Base-by-base conservation (phyloP, 2,797 vertebrate genomes). In the Lutjanus argentimaculatus region DNA sequence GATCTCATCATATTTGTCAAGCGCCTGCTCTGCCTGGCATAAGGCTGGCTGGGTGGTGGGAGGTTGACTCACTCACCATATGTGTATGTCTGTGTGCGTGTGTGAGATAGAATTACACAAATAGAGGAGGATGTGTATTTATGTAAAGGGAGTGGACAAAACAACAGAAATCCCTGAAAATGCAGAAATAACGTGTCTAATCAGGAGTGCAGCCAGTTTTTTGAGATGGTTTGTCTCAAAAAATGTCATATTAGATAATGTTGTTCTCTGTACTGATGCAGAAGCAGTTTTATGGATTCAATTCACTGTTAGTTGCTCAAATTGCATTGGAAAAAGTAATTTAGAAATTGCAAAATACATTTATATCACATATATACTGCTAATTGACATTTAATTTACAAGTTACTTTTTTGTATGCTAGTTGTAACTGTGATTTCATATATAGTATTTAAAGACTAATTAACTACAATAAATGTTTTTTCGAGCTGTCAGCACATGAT, bases 1-100 rank as follows among this genome's bases (percentile, higher is more conserved):
- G 78, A 85, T 77, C 69, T 86, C 71, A 76, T 88, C 75, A 63
- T 69, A 68, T 88, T 87, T 83, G 78, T 89, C 84, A 71, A 74
- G 85, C 82, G 85, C 46, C 55, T 68, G 64, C 77, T 84, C 75
- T 78, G 82, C 84, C 85, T 89, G 86, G 84, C 85, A 67, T 45
- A 36, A 73, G 75, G 75, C 73, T 72, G 75, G 42, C 74, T 82
- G 73, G 45, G 77, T 63, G 63, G 80, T 83, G 80, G 85, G 79
- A 87, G 80, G 82, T 80, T 88, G 88, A 76, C 82, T 89, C 84
- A 87, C 64, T 71, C 75, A 52, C 62, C 64, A 61, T 83, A 66
- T 83, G 79, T 73, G 75, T 62, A 14, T 19, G 36, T 75, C 30
- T 36, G 42, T 49, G 65, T 64, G 25, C 25, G 73, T 2, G 48